Percentiles rank a stretch among this genome's conserved stretches.
phyloP scores from a whole-genome alignment of 2,113 vertebrate species.

The Gallinago undulata region DNA sequence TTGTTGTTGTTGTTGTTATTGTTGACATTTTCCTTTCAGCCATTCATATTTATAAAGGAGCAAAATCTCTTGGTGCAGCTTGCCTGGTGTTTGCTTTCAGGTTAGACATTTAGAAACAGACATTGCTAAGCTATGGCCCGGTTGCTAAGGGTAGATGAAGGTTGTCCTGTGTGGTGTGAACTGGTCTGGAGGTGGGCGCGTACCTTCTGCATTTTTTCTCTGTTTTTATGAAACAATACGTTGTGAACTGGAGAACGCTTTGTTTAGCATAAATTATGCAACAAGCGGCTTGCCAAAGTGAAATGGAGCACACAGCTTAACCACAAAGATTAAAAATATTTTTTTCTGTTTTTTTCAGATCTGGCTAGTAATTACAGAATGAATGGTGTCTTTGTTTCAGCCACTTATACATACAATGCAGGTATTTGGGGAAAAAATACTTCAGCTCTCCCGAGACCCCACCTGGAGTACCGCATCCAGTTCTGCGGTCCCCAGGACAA shows the following conservation, averaged over 20 bases:
- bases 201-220: neutral
- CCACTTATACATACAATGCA: neutral
- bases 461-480: neutral
- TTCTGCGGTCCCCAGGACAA: neutral
- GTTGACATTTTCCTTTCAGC: neutral
- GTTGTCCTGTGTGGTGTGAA: neutral
- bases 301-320: neutral
- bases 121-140: neutral
- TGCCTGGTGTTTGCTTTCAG: neutral
- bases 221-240: neutral
- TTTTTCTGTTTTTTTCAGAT: neutral
- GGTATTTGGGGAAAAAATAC: neutral
- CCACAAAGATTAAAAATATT: neutral
- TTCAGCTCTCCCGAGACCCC: neutral
- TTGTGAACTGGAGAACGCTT: neutral
- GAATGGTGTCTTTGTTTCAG: neutral
- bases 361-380: neutral
- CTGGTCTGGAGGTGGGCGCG: neutral
- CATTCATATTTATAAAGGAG: conserved; percentile 8
- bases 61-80: neutral
- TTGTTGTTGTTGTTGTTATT: neutral
- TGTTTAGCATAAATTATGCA: neutral
- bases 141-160: neutral
- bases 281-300: neutral
- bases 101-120: neutral